phyloP scores from a whole-genome alignment of 2,888 invertebrate genomes.

The Cremastobaeus sp. region DNA sequence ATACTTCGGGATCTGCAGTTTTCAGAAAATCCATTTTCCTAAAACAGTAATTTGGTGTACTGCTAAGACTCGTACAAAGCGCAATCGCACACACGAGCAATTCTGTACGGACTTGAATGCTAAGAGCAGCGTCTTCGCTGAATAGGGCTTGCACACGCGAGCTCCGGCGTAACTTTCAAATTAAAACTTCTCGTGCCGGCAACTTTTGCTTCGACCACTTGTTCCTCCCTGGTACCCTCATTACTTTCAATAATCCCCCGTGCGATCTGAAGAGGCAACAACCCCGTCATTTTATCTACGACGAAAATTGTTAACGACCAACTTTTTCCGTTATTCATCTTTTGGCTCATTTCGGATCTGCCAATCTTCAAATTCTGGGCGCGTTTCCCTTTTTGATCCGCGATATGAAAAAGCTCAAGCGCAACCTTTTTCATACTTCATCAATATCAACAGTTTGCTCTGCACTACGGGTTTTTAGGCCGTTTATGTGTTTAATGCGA shows the following conservation, averaged over 20 bases:
- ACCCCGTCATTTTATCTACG: slow-evolving; percentile 55
- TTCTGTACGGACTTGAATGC: slow-evolving; percentile 47
- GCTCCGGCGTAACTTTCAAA: slow-evolving; percentile 55
- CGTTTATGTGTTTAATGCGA: slow-evolving; percentile 19
- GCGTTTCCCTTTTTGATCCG: slow-evolving; percentile 20
- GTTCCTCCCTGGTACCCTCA: slow-evolving; percentile 58
- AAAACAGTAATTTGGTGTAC: slow-evolving; percentile 46
- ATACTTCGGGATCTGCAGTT: slow-evolving; percentile 36
- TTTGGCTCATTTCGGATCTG: slow-evolving; percentile 34
- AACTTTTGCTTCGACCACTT: slow-evolving; percentile 59
- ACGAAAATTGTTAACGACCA: slow-evolving; percentile 45
- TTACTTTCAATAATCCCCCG: slow-evolving; percentile 60
- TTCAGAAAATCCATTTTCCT: slow-evolving; percentile 43
- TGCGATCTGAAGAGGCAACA: slow-evolving; percentile 57
- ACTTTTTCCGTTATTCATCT: slow-evolving; percentile 29
- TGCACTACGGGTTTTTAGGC: slow-evolving; percentile 11
- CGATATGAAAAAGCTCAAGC: slow-evolving; percentile 34
- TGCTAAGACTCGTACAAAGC: slow-evolving; percentile 37
- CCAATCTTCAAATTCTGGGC: slow-evolving; percentile 19
- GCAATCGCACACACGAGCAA: slow-evolving; percentile 16
- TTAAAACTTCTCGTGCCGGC: slow-evolving; percentile 59
- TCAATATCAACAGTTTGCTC: slow-evolving; percentile 42
- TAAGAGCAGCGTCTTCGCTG: slow-evolving; percentile 54
- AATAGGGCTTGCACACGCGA: slow-evolving; percentile 57
- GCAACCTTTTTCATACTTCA: slow-evolving; percentile 19